Conservation (phyloP, 92 coral and sea anemone genomes). For the Parazoanthus swiftii region DNA sequence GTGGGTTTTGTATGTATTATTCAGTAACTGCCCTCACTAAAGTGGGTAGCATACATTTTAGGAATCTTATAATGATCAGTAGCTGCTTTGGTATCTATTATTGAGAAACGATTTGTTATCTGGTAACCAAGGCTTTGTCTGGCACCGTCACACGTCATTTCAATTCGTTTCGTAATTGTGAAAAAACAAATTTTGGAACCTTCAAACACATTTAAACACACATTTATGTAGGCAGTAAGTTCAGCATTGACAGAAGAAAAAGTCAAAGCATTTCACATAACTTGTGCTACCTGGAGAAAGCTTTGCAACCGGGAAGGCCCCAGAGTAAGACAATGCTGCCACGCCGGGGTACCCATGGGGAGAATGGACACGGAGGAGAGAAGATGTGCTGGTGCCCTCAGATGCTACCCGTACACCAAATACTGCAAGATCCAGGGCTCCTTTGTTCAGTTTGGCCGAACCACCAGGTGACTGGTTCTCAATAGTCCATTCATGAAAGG, state of each 20-base stretch:
- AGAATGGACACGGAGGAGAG: constrained; percentile 75
- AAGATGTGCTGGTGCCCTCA: constrained; percentile 53
- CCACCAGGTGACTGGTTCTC: constrained; percentile 97
- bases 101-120: no score
- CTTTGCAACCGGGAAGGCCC: constrained; percentile 81
- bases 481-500: constrained; percentile 90
- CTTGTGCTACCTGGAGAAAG: constrained; percentile 62
- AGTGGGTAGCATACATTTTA: no score
- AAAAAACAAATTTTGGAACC: no score
- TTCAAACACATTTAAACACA: no score
- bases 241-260: not conserved
- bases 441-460: constrained; percentile 88
- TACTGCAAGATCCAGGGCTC: constrained; percentile 77
- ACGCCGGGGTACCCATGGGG: constrained; percentile 89
- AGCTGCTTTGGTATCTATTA: no score
- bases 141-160: no score
- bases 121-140: no score
- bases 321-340: constrained; percentile 77
- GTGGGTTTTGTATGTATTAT: no score
- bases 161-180: no score
- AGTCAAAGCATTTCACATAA: not conserved
- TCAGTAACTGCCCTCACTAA: no score
- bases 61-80: no score
- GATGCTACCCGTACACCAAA: constrained; percentile 76
- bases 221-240: not conserved